Base-by-base conservation (phyloP, 2,888 invertebrate genomes). In the Bellardia bayeri region DNA sequence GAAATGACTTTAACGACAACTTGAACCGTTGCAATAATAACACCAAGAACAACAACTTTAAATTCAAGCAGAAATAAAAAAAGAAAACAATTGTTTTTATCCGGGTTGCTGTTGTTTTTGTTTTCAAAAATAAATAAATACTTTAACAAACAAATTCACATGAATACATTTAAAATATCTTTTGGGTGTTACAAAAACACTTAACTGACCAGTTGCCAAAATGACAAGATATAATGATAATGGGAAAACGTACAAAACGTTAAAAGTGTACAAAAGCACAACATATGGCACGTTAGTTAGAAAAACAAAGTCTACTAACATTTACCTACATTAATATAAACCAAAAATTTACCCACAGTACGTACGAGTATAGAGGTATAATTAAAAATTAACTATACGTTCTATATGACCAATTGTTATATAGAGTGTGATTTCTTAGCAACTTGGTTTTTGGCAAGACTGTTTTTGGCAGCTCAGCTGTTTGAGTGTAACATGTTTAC, bases 161-260 rank as follows among this genome's bases (percentile, higher is more conserved):
- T 80, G 58, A 64, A 72, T 64, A 42, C 30, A 40, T 64, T 33
- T 51, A 74, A 13, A 58, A 71, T 63, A 63, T 63, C 16, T 66
- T 74, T 74, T 9, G 49, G 72, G 56, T 82, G 66, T 74, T 66
- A 78, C 68, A 74, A 87, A 84, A 75, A 87, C 78, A 82, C 68
- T 87, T 85, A 66, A 75, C 85, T 87, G 87, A 87, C 78, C 85
- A 82, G 74, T 85, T 87, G 87, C 82, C 85, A 85, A 85, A 87
- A 58, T 82, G 82, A 82, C 74, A 75, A 63, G 69, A 69, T 79
- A 82, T 75, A 82, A 82, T 79, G 72, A 78, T 78, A 78, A 78
- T 58, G 40, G 72, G 9, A 61, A 71, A 74, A 74, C 58, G 66
- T 82, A 23, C 14, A 54, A 54, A 56, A 37, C 56, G 33, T 11